Percentiles rank a stretch among this genome's conserved stretches.
Evolutionary conservation across 2,888 invertebrate species (phyloP).

Genomic region (Drosophila melanocephala): DNA sequence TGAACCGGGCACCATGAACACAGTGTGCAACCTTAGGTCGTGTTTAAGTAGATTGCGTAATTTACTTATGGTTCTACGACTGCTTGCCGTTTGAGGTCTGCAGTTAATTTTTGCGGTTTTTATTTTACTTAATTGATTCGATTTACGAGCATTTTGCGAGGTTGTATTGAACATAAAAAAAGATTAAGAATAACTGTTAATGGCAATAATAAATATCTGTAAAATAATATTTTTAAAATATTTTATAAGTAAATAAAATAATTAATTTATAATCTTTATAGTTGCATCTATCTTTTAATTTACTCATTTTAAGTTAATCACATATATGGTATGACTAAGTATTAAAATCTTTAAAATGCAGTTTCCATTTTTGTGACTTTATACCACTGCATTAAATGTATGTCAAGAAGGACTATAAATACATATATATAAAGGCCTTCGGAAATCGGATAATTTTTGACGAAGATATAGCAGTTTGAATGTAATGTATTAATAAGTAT

Average conservation of each 20-base stretch:
- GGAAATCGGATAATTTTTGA: background rate
- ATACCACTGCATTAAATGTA: background rate
- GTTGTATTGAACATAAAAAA: background rate
- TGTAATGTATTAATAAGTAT: background rate
- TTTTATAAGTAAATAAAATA: background rate
- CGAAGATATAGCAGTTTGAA: background rate
- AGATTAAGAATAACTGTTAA: background rate
- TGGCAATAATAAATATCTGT: background rate
- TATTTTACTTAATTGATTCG: slow-evolving; percentile 37
- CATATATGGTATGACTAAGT: background rate
- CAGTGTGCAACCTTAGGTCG: slow-evolving; percentile 25
- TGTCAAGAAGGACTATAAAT: background rate
- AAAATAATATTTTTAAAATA: background rate
- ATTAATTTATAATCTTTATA: too few species aligned
- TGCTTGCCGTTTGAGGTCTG: slow-evolving; percentile 38
- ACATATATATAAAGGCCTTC: background rate
- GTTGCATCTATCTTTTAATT: background rate
- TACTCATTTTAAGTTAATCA: background rate
- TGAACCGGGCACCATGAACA: slow-evolving; percentile 3
- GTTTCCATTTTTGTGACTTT: background rate
- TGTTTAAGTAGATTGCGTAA: slow-evolving; percentile 55
- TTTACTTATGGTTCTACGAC: slow-evolving; percentile 54
- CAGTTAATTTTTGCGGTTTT: slow-evolving; percentile 20
- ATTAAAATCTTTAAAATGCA: slow-evolving; percentile 13
- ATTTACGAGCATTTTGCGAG: slow-evolving; percentile 10